Conservation (phyloP, 1,140 invertebrate genomes). For the Drosophila pectinifera region DNA sequence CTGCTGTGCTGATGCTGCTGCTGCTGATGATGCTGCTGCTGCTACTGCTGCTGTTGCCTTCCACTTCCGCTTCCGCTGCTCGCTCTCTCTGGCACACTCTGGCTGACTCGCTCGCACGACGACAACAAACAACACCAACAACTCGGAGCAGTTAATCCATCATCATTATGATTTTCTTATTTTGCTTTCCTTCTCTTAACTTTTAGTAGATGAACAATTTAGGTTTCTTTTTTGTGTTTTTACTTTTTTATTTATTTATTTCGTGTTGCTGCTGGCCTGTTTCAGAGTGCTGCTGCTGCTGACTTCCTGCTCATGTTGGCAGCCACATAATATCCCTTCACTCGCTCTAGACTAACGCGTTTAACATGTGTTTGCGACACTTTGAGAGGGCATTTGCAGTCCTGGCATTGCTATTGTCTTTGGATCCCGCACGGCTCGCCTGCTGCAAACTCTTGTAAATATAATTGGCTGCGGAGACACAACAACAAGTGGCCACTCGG, state of each 20-base stretch:
- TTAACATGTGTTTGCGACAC: slow-evolving; percentile 40
- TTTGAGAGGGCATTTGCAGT: slow-evolving; percentile 44
- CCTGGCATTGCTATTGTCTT: slow-evolving; percentile 33
- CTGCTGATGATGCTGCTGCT: slow-evolving; percentile 38
- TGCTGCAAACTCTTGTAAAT: slow-evolving; percentile 44
- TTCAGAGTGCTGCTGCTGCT: slow-evolving; percentile 26
- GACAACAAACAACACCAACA: slow-evolving; percentile 34
- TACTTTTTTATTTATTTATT: slow-evolving; percentile 40
- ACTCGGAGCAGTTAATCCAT: slow-evolving; percentile 74
- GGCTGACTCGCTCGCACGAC: slow-evolving; percentile 15
- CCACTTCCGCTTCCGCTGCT: slow-evolving; percentile 34
- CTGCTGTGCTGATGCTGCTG: slow-evolving; percentile 35
- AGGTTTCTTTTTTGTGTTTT: slow-evolving; percentile 7
- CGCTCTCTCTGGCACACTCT: slow-evolving; percentile 15
- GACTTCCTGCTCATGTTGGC: slow-evolving; percentile 54
- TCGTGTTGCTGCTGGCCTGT: slow-evolving; percentile 36
- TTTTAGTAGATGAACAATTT: slow-evolving; percentile 27
- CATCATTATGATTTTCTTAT: slow-evolving; percentile 71
- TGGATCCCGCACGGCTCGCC: slow-evolving; percentile 22
- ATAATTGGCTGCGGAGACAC: slow-evolving; percentile 39
- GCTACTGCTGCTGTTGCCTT: slow-evolving; percentile 40
- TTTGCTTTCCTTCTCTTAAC: slow-evolving; percentile 30
- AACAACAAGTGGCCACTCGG: slow-evolving; percentile 31
- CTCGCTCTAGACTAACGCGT: slow-evolving; percentile 10
- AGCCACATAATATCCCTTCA: slow-evolving; percentile 59